A percentile compares a stretch with the other conserved stretches of the same genome.
These are phyloP conservation scores for Gymnobelideus leadbeateri DNA, from an alignment of 2,113 vertebrate species.

Conservation along the genomic window DNA sequence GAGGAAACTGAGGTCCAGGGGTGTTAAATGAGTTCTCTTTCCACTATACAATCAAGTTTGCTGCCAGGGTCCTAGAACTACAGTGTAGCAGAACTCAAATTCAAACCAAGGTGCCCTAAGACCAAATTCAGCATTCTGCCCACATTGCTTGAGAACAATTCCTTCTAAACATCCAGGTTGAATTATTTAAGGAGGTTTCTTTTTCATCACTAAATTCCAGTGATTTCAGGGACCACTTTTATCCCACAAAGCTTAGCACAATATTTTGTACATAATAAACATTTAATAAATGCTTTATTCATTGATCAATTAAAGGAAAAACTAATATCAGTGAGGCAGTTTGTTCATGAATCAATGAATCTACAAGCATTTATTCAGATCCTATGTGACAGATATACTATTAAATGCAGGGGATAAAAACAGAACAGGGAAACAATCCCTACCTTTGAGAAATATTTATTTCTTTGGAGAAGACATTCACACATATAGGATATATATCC, in stretches of 20 bases:
- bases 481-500: not conserved
- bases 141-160: not conserved
- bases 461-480: not conserved
- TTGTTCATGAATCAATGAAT: not conserved
- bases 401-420: not conserved
- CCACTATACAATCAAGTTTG: not conserved
- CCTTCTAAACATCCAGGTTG: not conserved
- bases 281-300: not conserved
- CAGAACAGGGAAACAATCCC: not conserved
- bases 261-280: not conserved
- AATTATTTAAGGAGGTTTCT: not conserved
- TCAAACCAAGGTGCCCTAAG: not conserved
- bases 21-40: not conserved
- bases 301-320: not conserved
- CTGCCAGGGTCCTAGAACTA: not conserved
- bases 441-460: not conserved
- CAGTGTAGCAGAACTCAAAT: not conserved
- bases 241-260: not conserved
- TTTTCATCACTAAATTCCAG: not conserved
- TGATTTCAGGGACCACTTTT: not conserved
- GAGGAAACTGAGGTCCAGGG: not conserved
- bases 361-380: not conserved
- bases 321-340: not conserved
- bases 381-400: not conserved
- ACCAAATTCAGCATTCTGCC: not conserved